A percentile compares a stretch with the other conserved stretches of the same genome.
phyloP scores from a whole-genome alignment of 1,140 invertebrate species.

The Achatina immaculata region DNA sequence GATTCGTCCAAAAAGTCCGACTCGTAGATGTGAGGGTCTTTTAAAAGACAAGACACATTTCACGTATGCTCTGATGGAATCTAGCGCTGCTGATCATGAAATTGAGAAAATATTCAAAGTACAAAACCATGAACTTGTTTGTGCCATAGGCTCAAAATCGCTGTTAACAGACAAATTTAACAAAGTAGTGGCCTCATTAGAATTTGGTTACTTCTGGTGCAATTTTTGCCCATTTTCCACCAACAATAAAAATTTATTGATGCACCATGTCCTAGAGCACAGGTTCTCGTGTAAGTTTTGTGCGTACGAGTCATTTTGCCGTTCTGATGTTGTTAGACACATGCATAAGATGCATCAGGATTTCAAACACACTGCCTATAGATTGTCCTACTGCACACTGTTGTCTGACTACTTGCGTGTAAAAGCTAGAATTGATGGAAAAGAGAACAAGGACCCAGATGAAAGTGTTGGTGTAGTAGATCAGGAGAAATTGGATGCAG shows the following conservation, averaged over 20 bases:
- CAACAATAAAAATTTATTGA: slow-evolving; percentile 50
- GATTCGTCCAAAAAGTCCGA: slow-evolving; percentile 53
- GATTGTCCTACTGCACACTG: slow-evolving; percentile 57
- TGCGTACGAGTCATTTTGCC: slow-evolving; percentile 61
- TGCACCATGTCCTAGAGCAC: slow-evolving; percentile 61
- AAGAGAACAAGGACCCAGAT: slow-evolving; percentile 43
- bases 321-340: slow-evolving; percentile 61
- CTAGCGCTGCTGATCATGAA: slow-evolving; percentile 43
- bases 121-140: slow-evolving; percentile 58
- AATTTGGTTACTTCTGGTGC: slow-evolving; percentile 62
- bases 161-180: slow-evolving; percentile 47
- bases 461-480: slow-evolving; percentile 37
- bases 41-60: slow-evolving; percentile 53
- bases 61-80: slow-evolving; percentile 54
- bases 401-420: slow-evolving; percentile 55
- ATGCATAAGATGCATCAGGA: slow-evolving; percentile 51
- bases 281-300: slow-evolving; percentile 63
- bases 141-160: slow-evolving; percentile 57
- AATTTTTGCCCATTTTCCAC: slow-evolving; percentile 64
- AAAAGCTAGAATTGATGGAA: slow-evolving; percentile 20
- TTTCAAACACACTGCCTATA: slow-evolving; percentile 50
- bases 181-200: slow-evolving; percentile 48
- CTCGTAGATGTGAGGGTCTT: slow-evolving; percentile 43
- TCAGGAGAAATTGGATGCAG: slow-evolving; percentile 7
- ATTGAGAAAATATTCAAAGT: slow-evolving; percentile 49